A percentile compares a stretch with the other conserved stretches of the same genome.
Evolutionary conservation across 2,113 vertebrate genomes (phyloP).

Genomic region (Platysteira castanea): DNA sequence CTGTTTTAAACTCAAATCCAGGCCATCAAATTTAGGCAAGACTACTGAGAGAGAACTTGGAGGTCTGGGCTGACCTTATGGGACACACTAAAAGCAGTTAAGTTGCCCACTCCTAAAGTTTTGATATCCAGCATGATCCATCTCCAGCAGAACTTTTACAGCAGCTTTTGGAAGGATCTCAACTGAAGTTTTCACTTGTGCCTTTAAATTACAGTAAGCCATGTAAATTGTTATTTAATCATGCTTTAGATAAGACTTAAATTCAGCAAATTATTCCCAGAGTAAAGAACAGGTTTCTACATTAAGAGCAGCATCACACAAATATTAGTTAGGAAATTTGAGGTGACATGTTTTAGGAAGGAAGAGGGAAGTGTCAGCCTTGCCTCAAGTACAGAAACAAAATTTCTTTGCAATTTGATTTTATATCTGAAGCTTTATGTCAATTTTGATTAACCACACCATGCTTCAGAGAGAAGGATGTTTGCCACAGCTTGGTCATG

Average conservation of each 20-base stretch:
- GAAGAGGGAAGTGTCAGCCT: neutral
- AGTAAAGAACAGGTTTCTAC: neutral
- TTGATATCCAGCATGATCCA: neutral
- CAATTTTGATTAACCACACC: neutral
- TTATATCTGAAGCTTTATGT: neutral
- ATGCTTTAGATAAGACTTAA: neutral
- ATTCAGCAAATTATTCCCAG: neutral
- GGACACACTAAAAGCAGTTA: neutral
- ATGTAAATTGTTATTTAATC: neutral
- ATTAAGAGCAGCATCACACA: neutral
- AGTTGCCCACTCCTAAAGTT: neutral
- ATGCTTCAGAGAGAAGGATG: neutral
- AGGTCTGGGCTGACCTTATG: neutral
- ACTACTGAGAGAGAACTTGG: neutral
- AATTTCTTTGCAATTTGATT: neutral
- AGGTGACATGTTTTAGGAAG: neutral
- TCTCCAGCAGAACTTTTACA: neutral
- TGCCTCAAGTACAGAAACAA: neutral
- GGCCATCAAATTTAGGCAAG: neutral
- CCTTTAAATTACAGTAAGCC: neutral
- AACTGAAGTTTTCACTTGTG: fast-evolving
- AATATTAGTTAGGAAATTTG: neutral
- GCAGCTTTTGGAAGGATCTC: neutral
- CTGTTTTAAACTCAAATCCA: neutral
- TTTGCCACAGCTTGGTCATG: neutral